Evolutionary conservation across 2,888 invertebrate genomes (phyloP), one percentile per base, ranked within the genome.

Genomic region (Periphyllus acericola): DNA sequence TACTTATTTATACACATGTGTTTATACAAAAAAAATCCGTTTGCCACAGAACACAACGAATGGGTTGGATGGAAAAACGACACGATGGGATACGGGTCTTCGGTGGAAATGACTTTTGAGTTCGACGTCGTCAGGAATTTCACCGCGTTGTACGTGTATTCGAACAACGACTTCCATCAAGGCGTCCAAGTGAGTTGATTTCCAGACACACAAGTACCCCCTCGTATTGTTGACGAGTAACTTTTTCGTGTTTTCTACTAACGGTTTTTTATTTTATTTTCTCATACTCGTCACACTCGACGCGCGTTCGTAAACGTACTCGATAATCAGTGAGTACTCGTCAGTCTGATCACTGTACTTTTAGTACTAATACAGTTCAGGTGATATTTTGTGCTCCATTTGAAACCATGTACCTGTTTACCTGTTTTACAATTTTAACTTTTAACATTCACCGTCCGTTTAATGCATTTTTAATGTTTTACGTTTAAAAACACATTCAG

Each of bases 11-110:
- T n/a, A n/a, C n/a, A n/a, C n/a, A n/a, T n/a, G n/a, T n/a, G n/a
- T n/a, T n/a, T n/a, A n/a, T n/a, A 83, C 8, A 34, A 76, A 17
- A 82, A 85, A 52, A 52, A 17, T 76, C 21, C 6, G 19, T 84
- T 46, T 84, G 55, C 32, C 34, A n/a, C 81, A 87, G 78, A 89
- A 89, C 90, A 90, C 78, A 90, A 94, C 90, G 95, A 95, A 89
- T 96, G 96, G 96, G 93, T 96, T 17, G 95, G 95, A 9, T 96
- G 96, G 96, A 93, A 93, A 91, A 94, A 94, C 90, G 93, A 94
- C 89, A 92, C 92, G 9, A 92, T 93, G 89, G 91, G 92, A n/a
- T 91, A 92, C 89, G 89, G 89, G 92, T 90, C 93, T 89, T 94
- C 93, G 90, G 92, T 96, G 40, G 94, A 95, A 90, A 92, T 96